Percentiles rank a stretch among this genome's conserved stretches.
Evolutionary conservation across 2,797 vertebrate genomes (phyloP).

Genomic region (Sphenopsis melanotis): DNA sequence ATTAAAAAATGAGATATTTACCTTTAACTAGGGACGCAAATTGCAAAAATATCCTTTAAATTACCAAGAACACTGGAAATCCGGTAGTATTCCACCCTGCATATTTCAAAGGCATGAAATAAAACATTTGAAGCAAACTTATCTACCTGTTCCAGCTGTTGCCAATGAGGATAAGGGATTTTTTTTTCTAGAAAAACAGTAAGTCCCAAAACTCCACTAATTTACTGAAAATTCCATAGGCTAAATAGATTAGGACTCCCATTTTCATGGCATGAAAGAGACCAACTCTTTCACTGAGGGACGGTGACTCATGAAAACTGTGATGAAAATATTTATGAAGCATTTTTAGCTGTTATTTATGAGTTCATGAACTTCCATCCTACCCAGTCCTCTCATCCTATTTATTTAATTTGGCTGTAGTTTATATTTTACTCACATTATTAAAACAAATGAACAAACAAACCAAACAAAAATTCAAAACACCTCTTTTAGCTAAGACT

Average conservation of each 20-base stretch:
- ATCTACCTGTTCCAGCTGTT: conserved; percentile 2
- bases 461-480: not conserved
- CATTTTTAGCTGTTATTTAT: not conserved
- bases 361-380: not conserved
- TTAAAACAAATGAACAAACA: not conserved
- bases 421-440: not conserved
- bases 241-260: not conserved
- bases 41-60: not conserved
- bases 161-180: not conserved
- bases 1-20: not conserved
- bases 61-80: not conserved
- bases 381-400: not conserved
- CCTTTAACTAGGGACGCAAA: not conserved
- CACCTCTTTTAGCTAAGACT: not conserved
- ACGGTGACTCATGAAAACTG: not conserved
- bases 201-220: not conserved
- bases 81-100: not conserved
- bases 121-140: conserved; percentile 1
- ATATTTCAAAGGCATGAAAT: not conserved
- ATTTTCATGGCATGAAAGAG: not conserved
- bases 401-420: not conserved
- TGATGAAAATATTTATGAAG: not conserved
- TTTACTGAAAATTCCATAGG: not conserved
- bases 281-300: not conserved
- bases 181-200: not conserved